These are phyloP conservation scores for Trogon melanurus DNA, from an alignment of 2,113 vertebrate species.

Conservation along the genomic window DNA sequence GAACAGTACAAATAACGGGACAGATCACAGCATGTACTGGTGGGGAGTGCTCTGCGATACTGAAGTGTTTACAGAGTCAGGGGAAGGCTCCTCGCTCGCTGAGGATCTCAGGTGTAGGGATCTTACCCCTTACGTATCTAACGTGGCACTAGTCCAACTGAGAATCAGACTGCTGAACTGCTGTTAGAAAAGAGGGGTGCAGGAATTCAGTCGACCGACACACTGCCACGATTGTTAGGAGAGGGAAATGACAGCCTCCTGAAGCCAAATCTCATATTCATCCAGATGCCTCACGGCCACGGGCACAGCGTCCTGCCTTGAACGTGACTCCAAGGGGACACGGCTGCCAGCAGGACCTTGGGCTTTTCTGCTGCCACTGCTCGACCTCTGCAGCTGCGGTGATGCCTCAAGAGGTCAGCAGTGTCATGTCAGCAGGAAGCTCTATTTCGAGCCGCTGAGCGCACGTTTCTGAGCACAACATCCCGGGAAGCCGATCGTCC, in stretches of 20 bases:
- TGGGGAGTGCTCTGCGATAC: neutral
- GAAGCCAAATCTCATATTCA: neutral
- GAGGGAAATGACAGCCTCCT: neutral
- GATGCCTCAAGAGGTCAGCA: slow-evolving; percentile 1
- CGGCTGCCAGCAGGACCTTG: neutral
- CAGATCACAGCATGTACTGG: neutral
- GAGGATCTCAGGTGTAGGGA: neutral
- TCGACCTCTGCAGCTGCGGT: neutral
- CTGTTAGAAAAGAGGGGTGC: neutral
- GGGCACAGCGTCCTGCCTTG: neutral
- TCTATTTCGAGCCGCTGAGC: neutral
- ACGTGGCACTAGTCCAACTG: neutral
- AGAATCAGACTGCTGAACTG: neutral
- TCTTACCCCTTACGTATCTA: neutral
- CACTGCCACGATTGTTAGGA: neutral
- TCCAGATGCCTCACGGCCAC: neutral
- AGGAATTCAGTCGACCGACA: neutral
- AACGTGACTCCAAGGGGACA: neutral
- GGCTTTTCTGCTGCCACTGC: neutral
- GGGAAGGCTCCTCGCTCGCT: neutral
- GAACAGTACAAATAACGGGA: neutral
- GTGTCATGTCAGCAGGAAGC: neutral
- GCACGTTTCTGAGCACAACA: neutral
- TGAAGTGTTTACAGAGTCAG: neutral
- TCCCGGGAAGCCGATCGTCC: neutral